Evolutionary conservation across 1,140 invertebrate species (phyloP).

Genomic region (Drosophila prosaltans): DNA sequence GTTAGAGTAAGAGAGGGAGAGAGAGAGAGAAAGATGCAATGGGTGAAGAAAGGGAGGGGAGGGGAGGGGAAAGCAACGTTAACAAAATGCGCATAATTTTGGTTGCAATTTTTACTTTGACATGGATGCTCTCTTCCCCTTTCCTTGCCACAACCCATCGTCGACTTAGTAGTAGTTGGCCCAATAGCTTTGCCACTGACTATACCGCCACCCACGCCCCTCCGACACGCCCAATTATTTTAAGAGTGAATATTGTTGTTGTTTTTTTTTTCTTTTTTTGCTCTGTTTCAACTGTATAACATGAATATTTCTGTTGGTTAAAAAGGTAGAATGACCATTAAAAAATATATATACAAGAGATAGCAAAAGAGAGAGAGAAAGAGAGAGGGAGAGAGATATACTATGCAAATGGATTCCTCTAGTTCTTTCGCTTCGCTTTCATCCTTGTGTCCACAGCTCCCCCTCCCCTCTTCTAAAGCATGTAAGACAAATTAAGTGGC

Average conservation of each 20-base stretch:
- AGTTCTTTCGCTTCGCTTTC: too few relatives aligned
- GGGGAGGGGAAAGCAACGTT: slow-evolving; percentile 7
- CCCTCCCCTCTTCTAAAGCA: background rate
- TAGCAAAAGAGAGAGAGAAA: too few relatives aligned
- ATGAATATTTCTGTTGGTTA: slow-evolving; percentile 7
- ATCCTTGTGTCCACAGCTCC: background rate
- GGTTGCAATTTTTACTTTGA: slow-evolving; percentile 49
- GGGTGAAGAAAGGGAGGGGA: background rate
- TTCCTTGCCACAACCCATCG: background rate
- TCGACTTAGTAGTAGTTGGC: background rate
- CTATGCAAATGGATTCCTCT: slow-evolving; percentile 4
- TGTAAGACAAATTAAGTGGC: slow-evolving; percentile 12
- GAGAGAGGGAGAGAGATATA: too few relatives aligned
- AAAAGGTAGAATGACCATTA: background rate
- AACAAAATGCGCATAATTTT: slow-evolving; percentile 57
- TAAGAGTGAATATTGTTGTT: background rate
- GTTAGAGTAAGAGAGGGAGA: background rate
- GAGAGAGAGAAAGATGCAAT: background rate
- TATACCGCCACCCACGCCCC: background rate
- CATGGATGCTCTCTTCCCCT: slow-evolving; percentile 16
- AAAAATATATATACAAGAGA: background rate
- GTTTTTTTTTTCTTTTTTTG: background rate
- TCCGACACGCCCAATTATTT: slow-evolving; percentile 33
- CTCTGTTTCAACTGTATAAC: background rate
- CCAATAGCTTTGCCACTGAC: background rate